A percentile compares a stretch with the other conserved stretches of the same genome.
phyloP scores from a whole-genome alignment of 2,888 invertebrate species.

The Linyphia triangularis region DNA sequence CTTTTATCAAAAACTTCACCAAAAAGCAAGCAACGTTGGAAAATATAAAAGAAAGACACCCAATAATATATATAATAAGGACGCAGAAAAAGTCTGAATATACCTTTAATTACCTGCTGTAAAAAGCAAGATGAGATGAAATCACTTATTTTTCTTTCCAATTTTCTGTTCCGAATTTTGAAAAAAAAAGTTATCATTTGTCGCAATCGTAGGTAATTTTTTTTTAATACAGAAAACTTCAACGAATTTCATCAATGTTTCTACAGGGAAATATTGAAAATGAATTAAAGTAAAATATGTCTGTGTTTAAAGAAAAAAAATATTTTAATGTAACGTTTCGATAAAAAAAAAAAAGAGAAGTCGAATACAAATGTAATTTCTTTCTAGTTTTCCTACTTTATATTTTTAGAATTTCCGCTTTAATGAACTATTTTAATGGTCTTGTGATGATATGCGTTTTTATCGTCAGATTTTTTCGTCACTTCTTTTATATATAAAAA shows the following conservation, averaged over 20 bases:
- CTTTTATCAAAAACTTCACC: neutral
- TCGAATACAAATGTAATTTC: conserved; percentile 46
- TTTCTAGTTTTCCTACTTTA: conserved; percentile 18
- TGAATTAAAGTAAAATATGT: conserved; percentile 41
- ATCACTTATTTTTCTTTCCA: conserved; percentile 20
- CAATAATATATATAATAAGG: neutral
- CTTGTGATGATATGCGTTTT: conserved; percentile 45
- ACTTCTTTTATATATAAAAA: conserved; percentile 4
- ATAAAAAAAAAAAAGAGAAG: neutral
- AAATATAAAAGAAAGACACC: neutral
- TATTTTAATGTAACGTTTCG: conserved; percentile 9
- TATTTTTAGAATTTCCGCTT: neutral
- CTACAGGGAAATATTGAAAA: conserved; percentile 39
- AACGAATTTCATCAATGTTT: neutral
- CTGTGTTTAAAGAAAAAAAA: no score
- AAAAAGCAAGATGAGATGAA: conserved; percentile 41
- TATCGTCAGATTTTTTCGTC: neutral
- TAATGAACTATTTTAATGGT: conserved; percentile 57
- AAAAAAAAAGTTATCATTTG: no score
- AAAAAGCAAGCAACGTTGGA: conserved; percentile 13
- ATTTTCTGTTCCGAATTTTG: conserved; percentile 7
- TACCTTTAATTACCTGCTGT: conserved; percentile 50
- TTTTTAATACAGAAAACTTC: neutral
- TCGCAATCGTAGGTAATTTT: neutral
- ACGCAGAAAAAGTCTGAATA: neutral